Percentiles rank a stretch among this genome's conserved stretches.
Evolutionary conservation across 2,888 invertebrate species (phyloP).

Genomic region (Pseudoips prasinana): DNA sequence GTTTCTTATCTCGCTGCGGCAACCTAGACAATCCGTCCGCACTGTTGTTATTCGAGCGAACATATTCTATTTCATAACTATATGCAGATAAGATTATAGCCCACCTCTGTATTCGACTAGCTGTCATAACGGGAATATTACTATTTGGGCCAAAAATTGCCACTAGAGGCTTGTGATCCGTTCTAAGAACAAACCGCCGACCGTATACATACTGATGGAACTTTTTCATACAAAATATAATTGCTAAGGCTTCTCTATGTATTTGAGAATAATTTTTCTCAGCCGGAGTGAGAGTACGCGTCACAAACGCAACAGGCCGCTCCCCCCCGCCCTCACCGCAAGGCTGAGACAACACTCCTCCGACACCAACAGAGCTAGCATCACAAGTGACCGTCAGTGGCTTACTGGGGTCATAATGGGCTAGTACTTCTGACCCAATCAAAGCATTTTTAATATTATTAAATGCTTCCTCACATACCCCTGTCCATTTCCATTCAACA

Average conservation of each 20-base stretch:
- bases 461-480: conserved; percentile 11
- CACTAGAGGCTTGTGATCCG: too few relatives aligned
- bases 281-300: conserved; percentile 21
- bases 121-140: too few relatives aligned
- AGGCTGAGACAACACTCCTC: too few relatives aligned
- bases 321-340: conserved; percentile 21
- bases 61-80: too few relatives aligned
- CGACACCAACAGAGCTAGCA: too few relatives aligned
- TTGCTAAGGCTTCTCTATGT: conserved; percentile 14
- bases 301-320: conserved; percentile 28
- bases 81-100: too few relatives aligned
- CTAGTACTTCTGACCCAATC: conserved; percentile 2
- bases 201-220: conserved; percentile 4
- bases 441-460: conserved; percentile 7
- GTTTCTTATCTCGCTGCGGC: too few relatives aligned
- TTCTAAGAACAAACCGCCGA: too few relatives aligned
- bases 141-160: too few relatives aligned
- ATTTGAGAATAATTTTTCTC: conserved; percentile 31
- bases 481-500: conserved; percentile 10
- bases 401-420: conserved; percentile 22
- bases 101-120: too few relatives aligned
- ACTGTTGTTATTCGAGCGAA: too few relatives aligned
- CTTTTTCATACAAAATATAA: conserved; percentile 8
- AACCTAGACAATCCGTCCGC: too few relatives aligned
- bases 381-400: conserved; percentile 24